These are phyloP conservation scores for Notamacropus eugenii DNA, from an alignment of 2,797 vertebrate species.

Conservation along the genomic window DNA sequence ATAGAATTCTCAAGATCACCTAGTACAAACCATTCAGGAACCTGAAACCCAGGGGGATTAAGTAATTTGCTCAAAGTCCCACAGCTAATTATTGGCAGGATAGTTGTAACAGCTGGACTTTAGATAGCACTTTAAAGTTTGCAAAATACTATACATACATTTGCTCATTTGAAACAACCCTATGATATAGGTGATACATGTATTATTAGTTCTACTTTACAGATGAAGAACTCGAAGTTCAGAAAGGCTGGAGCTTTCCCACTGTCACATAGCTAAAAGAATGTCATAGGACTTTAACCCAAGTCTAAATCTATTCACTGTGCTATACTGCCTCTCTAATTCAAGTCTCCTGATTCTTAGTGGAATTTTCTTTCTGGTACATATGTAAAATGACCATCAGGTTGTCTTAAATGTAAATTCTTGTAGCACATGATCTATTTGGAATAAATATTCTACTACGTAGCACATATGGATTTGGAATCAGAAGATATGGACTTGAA, in stretches of 20 bases:
- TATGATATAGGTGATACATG: background rate
- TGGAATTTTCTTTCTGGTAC: background rate
- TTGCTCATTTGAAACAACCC: background rate
- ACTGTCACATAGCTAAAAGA: background rate
- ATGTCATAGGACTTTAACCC: background rate
- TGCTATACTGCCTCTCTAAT: background rate
- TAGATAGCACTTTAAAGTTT: background rate
- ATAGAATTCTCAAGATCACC: background rate
- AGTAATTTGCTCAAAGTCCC: background rate
- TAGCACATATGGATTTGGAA: background rate
- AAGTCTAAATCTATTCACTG: accelerated
- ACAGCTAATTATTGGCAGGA: background rate
- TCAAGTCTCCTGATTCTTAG: background rate
- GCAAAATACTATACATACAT: background rate
- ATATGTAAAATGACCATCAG: background rate
- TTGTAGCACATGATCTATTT: constrained; percentile 8
- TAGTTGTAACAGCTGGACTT: background rate
- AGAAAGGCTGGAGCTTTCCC: background rate
- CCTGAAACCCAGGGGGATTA: background rate
- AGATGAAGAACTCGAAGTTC: background rate
- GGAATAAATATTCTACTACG: background rate
- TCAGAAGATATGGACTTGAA: background rate
- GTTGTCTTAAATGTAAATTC: constrained; percentile 27
- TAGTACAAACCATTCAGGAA: background rate
- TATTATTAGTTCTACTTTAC: background rate